Percentiles rank a stretch among this genome's conserved stretches.
Evolutionary conservation across 2,888 invertebrate genomes (phyloP).

Genomic region (Andrena haemorrhoa): DNA sequence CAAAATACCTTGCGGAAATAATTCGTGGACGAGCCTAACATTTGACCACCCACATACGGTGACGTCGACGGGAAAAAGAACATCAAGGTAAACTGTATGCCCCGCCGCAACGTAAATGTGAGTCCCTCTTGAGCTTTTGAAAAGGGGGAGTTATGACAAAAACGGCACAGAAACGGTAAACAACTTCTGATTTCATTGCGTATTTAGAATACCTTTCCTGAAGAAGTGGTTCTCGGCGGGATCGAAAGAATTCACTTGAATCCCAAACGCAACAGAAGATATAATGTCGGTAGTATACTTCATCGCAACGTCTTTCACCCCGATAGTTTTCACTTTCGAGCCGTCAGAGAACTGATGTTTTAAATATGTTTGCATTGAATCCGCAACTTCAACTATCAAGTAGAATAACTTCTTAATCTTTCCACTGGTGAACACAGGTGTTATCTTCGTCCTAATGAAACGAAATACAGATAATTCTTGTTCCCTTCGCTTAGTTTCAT

Average conservation of each 20-base stretch:
- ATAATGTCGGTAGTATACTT: conserved; percentile 78
- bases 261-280: conserved; percentile 77
- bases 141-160: neutral
- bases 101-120: neutral
- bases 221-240: conserved; percentile 70
- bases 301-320: conserved; percentile 53
- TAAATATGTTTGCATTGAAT: conserved; percentile 69
- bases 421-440: conserved; percentile 86
- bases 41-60: conserved; percentile 25
- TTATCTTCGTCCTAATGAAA: conserved; percentile 82
- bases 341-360: conserved; percentile 35
- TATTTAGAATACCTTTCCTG: conserved; percentile 60
- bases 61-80: conserved; percentile 76
- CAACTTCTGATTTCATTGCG: neutral
- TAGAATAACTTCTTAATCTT: conserved; percentile 86
- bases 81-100: conserved; percentile 43
- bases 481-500: neutral
- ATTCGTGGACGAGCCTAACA: conserved; percentile 65
- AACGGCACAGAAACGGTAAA: neutral
- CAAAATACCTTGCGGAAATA: conserved; percentile 79
- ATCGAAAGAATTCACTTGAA: conserved; percentile 75
- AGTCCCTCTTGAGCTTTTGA: conserved; percentile 38
- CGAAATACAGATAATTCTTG: neutral
- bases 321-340: conserved; percentile 40
- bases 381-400: conserved; percentile 83